Conservation (phyloP, 2,888 invertebrate species). For the Plusia festucae region DNA sequence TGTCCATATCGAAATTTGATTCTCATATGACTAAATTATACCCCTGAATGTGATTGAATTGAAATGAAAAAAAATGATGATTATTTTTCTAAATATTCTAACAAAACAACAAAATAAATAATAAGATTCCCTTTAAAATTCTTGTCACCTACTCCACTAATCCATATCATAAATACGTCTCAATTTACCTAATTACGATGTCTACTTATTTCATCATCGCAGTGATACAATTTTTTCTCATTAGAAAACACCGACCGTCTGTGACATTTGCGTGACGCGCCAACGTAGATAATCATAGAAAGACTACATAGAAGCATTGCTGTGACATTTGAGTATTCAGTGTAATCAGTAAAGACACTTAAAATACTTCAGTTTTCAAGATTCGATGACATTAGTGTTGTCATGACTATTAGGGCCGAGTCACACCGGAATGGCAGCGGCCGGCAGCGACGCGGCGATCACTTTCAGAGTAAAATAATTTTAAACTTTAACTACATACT, state of each 20-base stretch:
- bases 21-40: too few relatives aligned
- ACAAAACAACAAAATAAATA: constrained; percentile 3
- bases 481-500: too few relatives aligned
- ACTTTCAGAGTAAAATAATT: too few relatives aligned
- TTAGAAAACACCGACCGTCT: constrained; percentile 11
- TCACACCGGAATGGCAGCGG: too few relatives aligned
- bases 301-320: constrained; percentile 29
- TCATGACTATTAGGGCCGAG: neutral
- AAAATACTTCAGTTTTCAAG: neutral
- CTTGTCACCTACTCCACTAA: neutral
- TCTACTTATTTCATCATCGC: constrained; percentile 30
- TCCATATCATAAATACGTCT: constrained; percentile 14
- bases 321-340: constrained; percentile 50
- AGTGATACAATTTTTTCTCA: constrained; percentile 22
- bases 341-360: constrained; percentile 30
- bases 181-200: neutral
- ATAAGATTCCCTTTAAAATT: neutral
- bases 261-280: constrained; percentile 57
- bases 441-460: too few relatives aligned
- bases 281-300: constrained; percentile 34
- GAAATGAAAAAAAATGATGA: too few relatives aligned
- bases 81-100: too few relatives aligned
- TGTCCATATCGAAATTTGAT: too few relatives aligned
- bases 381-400: neutral
- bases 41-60: too few relatives aligned